Conservation (phyloP, 2,797 vertebrate species). For the Loriculus beryllinus region DNA sequence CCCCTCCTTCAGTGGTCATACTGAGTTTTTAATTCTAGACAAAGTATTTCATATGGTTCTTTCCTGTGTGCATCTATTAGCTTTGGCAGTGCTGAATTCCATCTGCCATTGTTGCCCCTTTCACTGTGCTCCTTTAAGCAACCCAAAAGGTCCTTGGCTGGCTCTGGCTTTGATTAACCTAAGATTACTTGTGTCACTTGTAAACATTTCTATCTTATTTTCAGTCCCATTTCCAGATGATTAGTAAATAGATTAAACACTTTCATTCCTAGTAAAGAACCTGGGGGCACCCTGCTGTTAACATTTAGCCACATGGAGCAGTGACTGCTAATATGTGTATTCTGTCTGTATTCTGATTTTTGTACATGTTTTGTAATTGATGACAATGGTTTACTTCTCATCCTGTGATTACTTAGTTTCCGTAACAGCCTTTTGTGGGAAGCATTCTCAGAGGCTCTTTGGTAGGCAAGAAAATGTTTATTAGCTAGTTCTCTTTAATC, state of each 20-base stretch:
- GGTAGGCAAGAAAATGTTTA: not conserved
- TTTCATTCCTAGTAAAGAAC: not conserved
- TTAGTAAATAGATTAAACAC: conserved; percentile 12
- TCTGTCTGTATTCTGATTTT: not conserved
- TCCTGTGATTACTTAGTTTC: not conserved
- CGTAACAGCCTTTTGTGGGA: not conserved
- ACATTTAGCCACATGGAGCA: not conserved
- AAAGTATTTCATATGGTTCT: not conserved
- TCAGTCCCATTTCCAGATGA: not conserved
- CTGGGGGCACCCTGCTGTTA: not conserved
- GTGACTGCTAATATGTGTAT: not conserved
- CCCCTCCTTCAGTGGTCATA: not conserved
- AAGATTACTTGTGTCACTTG: not conserved
- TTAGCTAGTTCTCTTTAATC: not conserved
- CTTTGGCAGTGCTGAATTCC: not conserved
- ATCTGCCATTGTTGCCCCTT: not conserved
- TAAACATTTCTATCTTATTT: not conserved
- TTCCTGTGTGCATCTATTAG: not conserved
- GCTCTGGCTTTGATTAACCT: conserved; percentile 7
- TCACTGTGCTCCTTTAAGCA: not conserved
- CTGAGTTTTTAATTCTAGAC: not conserved
- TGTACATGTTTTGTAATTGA: not conserved
- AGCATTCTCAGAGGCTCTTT: not conserved
- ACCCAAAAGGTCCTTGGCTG: not conserved
- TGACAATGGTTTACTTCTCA: not conserved